Evolutionary conservation across 2,888 invertebrate species (phyloP).

Genomic region (Neoaliturus tenellus): DNA sequence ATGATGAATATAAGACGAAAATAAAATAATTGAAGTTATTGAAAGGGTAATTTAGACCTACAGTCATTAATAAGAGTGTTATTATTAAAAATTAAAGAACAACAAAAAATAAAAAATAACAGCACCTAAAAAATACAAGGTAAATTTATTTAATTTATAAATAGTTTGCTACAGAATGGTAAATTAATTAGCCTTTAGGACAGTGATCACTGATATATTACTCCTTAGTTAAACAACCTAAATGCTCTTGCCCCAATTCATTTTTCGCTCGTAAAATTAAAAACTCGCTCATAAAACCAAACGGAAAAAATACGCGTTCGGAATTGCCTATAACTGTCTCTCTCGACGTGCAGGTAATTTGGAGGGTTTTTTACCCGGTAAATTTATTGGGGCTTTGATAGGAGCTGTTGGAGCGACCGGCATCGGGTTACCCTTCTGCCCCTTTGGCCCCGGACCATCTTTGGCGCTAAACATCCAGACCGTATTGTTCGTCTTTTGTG

Average conservation of each 20-base stretch:
- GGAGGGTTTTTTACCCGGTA: slow-evolving; percentile 2
- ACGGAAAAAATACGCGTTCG: slow-evolving; percentile 23
- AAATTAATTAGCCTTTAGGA: too few species aligned
- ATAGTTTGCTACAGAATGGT: too few species aligned
- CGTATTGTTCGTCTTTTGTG: slow-evolving; percentile 57
- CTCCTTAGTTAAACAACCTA: not conserved
- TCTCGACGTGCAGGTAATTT: slow-evolving; percentile 17
- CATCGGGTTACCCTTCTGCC: slow-evolving; percentile 38
- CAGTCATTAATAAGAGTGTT: too few species aligned
- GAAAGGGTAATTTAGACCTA: too few species aligned
- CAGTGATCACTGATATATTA: too few species aligned
- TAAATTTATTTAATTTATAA: too few species aligned
- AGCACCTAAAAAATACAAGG: too few species aligned
- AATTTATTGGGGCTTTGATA: slow-evolving; percentile 52
- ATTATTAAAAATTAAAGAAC: too few species aligned
- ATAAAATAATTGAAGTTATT: too few species aligned
- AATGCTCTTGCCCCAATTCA: not conserved
- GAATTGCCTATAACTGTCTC: slow-evolving; percentile 46
- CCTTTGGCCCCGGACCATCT: not conserved
- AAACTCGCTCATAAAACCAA: not conserved
- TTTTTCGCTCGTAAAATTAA: slow-evolving; percentile 13
- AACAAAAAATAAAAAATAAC: too few species aligned
- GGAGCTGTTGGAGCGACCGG: slow-evolving; percentile 50
- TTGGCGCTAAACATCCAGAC: slow-evolving; percentile 22
- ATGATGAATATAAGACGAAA: too few species aligned